Percentiles rank a stretch among this genome's conserved stretches.
phyloP scores from a whole-genome alignment of 2,797 vertebrate genomes.

The Argyrosomus regius region DNA sequence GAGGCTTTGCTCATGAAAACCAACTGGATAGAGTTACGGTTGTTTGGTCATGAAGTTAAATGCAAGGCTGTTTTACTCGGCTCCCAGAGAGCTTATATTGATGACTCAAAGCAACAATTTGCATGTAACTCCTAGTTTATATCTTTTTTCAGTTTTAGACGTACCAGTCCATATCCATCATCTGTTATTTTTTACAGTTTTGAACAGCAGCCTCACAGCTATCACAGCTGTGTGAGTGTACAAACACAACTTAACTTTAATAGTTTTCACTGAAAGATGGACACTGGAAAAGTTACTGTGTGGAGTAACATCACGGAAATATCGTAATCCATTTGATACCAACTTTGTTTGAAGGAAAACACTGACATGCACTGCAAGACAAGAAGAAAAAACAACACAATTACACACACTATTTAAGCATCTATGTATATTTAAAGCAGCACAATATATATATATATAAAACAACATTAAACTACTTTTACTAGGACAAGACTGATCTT shows the following conservation, averaged over 20 bases:
- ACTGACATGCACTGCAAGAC: not conserved
- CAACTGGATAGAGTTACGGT: not conserved
- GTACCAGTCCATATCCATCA: not conserved
- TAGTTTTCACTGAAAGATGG: not conserved
- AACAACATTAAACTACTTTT: not conserved
- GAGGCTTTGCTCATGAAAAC: slow-evolving; percentile 28
- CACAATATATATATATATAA: not conserved
- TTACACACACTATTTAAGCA: not conserved
- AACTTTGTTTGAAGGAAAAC: not conserved
- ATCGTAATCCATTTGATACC: not conserved
- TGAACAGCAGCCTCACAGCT: not conserved
- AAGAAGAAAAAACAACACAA: not conserved
- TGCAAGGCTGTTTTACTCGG: not conserved
- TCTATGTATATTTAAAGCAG: not conserved
- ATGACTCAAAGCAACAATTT: slow-evolving; percentile 20
- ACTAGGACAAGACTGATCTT: not conserved
- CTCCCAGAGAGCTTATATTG: not conserved
- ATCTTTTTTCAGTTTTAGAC: not conserved
- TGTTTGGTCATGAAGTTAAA: slow-evolving; percentile 3
- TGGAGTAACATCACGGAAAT: not conserved
- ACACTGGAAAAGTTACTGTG: not conserved
- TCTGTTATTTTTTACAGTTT: slow-evolving; percentile 13
- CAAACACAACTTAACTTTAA: not conserved
- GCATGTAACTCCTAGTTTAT: not conserved
- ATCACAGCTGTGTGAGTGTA: slow-evolving; percentile 14